Conservation (phyloP, 2,797 vertebrate species). For the Decapterus maruadsi region DNA sequence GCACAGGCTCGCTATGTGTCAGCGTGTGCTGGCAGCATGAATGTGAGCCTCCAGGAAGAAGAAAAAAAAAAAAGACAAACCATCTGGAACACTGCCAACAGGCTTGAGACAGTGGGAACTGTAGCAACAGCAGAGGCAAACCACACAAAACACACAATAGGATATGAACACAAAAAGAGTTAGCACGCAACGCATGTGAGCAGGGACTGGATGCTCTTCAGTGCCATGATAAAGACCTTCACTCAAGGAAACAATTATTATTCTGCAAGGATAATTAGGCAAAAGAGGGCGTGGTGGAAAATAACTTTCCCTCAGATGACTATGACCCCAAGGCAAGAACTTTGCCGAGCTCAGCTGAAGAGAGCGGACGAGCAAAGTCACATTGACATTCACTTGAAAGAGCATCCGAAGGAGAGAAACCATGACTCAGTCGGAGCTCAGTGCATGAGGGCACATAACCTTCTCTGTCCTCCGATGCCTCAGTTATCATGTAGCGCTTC, state of each 20-base stretch:
- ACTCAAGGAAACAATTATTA: slow-evolving; percentile 17
- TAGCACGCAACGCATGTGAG: not conserved
- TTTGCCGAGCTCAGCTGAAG: slow-evolving; percentile 67
- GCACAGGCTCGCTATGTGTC: slow-evolving; percentile 43
- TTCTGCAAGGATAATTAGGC: slow-evolving; percentile 32
- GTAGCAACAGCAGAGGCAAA: slow-evolving; percentile 49
- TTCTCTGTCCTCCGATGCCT: slow-evolving; percentile 54
- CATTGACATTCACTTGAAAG: slow-evolving; percentile 62
- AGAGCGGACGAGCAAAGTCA: slow-evolving; percentile 56
- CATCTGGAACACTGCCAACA: slow-evolving; percentile 64
- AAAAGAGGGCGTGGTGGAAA: slow-evolving; percentile 28
- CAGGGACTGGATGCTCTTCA: not conserved
- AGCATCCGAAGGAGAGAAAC: slow-evolving; percentile 56
- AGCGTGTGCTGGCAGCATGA: slow-evolving; percentile 53
- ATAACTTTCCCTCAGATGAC: slow-evolving; percentile 40
- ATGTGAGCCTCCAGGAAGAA: slow-evolving; percentile 52
- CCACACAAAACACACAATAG: slow-evolving; percentile 15
- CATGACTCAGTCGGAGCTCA: slow-evolving; percentile 59
- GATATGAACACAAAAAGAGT: slow-evolving; percentile 13
- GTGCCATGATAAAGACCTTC: not conserved
- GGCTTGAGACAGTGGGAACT: slow-evolving; percentile 58
- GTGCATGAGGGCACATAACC: slow-evolving; percentile 40
- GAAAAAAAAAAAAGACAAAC: slow-evolving; percentile 58
- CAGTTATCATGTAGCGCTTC: slow-evolving; percentile 58
- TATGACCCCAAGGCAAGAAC: slow-evolving; percentile 44